phyloP scores from a whole-genome alignment of 1,140 invertebrate species.

The Eumeta japonica region DNA sequence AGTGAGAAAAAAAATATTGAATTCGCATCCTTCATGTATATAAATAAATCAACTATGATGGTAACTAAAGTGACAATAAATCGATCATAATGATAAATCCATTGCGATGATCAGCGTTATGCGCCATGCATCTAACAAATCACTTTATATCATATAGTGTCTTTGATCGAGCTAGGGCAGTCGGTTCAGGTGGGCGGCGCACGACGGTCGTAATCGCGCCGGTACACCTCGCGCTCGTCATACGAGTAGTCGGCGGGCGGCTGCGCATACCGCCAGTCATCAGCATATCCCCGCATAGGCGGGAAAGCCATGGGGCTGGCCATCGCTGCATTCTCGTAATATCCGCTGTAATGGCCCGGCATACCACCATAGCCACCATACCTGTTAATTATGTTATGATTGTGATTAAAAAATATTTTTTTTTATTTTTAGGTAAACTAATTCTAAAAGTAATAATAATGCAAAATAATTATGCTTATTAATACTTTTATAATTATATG shows the following conservation, averaged over 20 bases:
- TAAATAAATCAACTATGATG: no score
- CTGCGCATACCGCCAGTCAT: constrained; percentile 45
- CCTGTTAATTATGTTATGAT: constrained; percentile 16
- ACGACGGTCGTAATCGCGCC: constrained; percentile 45
- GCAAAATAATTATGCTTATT: neutral
- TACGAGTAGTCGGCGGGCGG: constrained; percentile 35
- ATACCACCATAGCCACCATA: constrained; percentile 32
- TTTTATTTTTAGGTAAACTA: no score
- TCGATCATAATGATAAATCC: no score
- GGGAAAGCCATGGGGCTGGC: constrained; percentile 39
- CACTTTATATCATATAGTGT: no score
- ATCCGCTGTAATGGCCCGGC: constrained; percentile 32
- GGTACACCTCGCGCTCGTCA: constrained; percentile 45
- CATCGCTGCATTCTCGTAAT: constrained; percentile 36
- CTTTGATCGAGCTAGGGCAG: no score
- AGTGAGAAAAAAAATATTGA: no score
- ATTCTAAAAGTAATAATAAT: no score
- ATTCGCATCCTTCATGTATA: no score
- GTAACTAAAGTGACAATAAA: no score
- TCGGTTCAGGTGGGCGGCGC: constrained; percentile 36
- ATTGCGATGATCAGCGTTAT: no score
- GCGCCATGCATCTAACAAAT: no score
- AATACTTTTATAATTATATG: neutral
- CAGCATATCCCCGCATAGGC: constrained; percentile 35
- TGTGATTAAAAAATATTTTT: constrained; percentile 4